These are phyloP conservation scores for Karalla daura DNA, from an alignment of 2,797 vertebrate genomes.

Conservation along the genomic window DNA sequence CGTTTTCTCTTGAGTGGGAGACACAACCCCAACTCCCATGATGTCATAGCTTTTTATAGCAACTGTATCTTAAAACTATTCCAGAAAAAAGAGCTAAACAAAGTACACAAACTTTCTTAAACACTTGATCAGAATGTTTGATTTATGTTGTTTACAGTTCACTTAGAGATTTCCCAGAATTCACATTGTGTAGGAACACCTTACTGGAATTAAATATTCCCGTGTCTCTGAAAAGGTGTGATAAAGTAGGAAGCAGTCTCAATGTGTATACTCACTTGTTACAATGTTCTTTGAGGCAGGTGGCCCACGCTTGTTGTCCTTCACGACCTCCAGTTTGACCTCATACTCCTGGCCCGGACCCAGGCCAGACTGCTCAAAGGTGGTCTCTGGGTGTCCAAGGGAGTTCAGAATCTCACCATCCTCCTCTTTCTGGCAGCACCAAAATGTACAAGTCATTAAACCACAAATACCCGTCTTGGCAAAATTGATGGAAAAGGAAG, in stretches of 20 bases:
- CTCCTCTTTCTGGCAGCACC: constrained; percentile 92
- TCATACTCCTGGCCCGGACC: constrained; percentile 97
- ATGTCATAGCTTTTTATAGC: too few species aligned
- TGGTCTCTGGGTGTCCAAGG: constrained; percentile 90
- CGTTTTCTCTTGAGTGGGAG: too few species aligned
- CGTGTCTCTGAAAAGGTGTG: constrained; percentile 9
- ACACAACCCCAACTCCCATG: too few species aligned
- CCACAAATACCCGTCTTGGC: constrained; percentile 51
- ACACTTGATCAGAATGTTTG: too few species aligned
- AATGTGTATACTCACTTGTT: constrained; percentile 88
- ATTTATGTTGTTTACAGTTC: too few species aligned
- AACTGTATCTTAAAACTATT: too few species aligned
- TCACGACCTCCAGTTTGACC: constrained; percentile 94
- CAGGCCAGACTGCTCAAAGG: constrained; percentile 94
- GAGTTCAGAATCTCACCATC: constrained; percentile 93
- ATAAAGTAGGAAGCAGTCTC: constrained; percentile 23
- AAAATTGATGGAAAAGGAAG: constrained; percentile 18
- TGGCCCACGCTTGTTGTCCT: constrained; percentile 94
- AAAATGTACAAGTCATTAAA: constrained; percentile 51
- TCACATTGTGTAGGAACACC: background rate
- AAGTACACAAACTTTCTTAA: too few species aligned
- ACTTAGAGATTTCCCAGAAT: too few species aligned
- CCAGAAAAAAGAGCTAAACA: too few species aligned
- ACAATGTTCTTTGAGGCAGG: constrained; percentile 89
- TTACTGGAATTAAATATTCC: background rate